Conservation (phyloP, 2,888 invertebrate species). For the Drosophila maculinotata region DNA sequence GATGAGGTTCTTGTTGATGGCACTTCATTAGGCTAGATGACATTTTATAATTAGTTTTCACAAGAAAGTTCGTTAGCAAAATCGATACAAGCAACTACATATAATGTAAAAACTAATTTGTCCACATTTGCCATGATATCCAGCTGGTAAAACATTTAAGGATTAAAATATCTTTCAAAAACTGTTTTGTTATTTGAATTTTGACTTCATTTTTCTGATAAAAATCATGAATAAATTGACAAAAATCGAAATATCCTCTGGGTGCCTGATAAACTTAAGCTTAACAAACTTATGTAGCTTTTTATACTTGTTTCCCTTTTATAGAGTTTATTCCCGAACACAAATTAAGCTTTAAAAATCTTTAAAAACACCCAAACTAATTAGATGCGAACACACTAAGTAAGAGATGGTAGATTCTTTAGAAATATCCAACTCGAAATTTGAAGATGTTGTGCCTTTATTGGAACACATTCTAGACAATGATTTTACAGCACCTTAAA, state of each 20-base stretch:
- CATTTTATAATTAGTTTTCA: constrained; percentile 56
- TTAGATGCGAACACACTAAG: neutral
- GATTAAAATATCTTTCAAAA: no score
- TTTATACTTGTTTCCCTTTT: neutral
- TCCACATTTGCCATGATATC: no score
- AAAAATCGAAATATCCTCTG: no score
- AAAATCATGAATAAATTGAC: no score
- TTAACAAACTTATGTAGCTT: no score
- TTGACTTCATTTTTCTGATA: no score
- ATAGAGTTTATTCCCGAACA: neutral
- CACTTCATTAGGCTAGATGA: constrained; percentile 46
- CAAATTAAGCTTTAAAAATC: neutral
- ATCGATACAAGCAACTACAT: constrained; percentile 13
- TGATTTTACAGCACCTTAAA: constrained; percentile 1
- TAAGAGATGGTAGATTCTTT: neutral
- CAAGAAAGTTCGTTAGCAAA: constrained; percentile 20
- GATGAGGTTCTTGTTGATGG: constrained; percentile 31
- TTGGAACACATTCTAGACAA: neutral
- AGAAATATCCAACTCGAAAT: neutral
- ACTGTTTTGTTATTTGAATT: no score
- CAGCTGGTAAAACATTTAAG: no score
- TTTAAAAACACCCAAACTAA: neutral
- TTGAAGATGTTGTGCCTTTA: neutral
- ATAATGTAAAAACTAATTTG: no score
- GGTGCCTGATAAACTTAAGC: no score